Evolutionary conservation across 2,888 invertebrate genomes (phyloP), one percentile per base, ranked within the genome.

Genomic region (Mylabris sibirica): DNA sequence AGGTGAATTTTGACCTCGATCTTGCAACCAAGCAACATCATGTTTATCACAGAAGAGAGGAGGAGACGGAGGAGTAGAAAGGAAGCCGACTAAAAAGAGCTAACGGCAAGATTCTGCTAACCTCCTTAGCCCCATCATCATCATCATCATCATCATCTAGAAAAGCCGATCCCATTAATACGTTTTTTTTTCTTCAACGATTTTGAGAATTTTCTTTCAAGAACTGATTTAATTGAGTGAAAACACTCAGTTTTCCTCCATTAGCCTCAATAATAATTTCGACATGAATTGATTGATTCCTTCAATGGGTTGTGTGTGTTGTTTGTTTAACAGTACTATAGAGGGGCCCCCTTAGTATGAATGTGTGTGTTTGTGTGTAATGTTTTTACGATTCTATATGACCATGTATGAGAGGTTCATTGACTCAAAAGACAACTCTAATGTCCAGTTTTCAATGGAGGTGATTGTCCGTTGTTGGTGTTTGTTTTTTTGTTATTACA

Each of bases 391-490:
- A 22, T 8, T 62, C 30, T 30, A 30, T 30, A 22, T 38, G 62
- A 22, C 62, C 26, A 34, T 44, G 24, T 61, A 61, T 59, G 53
- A 20, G n/a, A 35, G 73, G 77, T 78, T 78, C 77, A 77, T 74
- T 78, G 77, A 77, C 75, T 75, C 60, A 66, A 69, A 68, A 74
- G 68, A 72, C 68, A 69, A 68, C 66, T 64, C 66, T 66, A 62
- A 63, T 66, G 68, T 26, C 68, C 70, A 70, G 70, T 73, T 72
- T 72, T 77, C 75, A 76, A 75, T 78, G 78, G 75, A 77, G 78
- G 77, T 75, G 75, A 76, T 74, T 75, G 77, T 70, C 75, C 74
- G 76, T 73, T 59, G 62, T 5, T 66, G 63, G 38, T 62, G 53
- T n/a, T n/a, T n/a, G n/a, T n/a, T 30, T 59, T 59, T 22, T 60